phyloP scores from a whole-genome alignment of 1,140 invertebrate genomes.

The Saccostrea cuccullata region DNA sequence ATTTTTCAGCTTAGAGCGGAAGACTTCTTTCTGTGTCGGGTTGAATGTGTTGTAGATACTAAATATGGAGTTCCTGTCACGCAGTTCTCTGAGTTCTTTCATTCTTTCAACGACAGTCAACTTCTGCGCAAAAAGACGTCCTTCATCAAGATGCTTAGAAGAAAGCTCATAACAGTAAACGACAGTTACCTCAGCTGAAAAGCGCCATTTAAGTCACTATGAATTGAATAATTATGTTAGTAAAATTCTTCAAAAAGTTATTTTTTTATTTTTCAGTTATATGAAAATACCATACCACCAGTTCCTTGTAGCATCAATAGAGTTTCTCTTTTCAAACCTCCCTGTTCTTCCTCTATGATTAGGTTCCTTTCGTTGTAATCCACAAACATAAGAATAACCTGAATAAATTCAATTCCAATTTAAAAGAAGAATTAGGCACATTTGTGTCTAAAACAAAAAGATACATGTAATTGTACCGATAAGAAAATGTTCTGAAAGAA shows the following conservation, averaged over 20 bases:
- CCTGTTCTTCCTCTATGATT: background rate
- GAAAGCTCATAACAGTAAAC: background rate
- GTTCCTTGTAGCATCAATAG: background rate
- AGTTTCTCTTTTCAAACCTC: background rate
- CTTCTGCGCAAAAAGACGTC: background rate
- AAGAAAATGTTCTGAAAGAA: background rate
- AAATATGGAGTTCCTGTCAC: background rate
- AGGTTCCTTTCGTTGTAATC: slow-evolving; percentile 7
- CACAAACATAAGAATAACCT: slow-evolving; percentile 2
- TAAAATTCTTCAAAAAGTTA: too few relatives aligned
- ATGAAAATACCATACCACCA: background rate
- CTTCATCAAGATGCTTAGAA: background rate
- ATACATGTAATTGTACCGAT: too few relatives aligned
- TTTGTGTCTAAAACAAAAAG: too few relatives aligned
- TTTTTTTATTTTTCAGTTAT: too few relatives aligned
- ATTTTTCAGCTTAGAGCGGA: background rate
- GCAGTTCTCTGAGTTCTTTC: background rate
- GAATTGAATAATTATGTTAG: too few relatives aligned
- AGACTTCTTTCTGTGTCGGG: background rate
- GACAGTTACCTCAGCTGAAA: background rate
- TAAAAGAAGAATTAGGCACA: too few relatives aligned
- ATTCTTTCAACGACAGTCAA: background rate
- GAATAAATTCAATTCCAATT: background rate
- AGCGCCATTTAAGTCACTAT: background rate
- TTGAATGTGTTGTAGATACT: background rate